Conservation (phyloP, 2,797 vertebrate species). For the Cynopterus sphinx region DNA sequence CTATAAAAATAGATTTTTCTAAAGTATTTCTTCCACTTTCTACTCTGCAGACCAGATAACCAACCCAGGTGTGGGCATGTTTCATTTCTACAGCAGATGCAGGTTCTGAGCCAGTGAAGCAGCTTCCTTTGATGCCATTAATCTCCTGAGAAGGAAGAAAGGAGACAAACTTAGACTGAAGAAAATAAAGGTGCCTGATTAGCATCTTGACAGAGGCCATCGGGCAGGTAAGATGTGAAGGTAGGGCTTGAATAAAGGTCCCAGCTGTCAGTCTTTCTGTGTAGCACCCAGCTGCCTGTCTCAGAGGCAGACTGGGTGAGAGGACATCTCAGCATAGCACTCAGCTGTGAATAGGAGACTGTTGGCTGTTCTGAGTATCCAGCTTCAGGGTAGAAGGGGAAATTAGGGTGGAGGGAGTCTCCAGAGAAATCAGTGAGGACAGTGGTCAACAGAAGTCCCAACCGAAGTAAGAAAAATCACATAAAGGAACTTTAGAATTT, state of each 20-base stretch:
- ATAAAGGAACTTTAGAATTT: slow-evolving; percentile 53
- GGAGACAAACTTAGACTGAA: background rate
- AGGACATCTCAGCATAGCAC: background rate
- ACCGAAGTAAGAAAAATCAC: background rate
- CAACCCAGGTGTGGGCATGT: background rate
- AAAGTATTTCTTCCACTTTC: background rate
- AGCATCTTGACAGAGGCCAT: background rate
- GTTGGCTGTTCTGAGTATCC: background rate
- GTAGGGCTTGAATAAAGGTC: background rate
- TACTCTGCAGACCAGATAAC: background rate
- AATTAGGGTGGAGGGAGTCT: background rate
- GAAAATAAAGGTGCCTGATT: background rate
- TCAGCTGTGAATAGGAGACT: background rate
- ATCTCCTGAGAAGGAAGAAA: background rate
- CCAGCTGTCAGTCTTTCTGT: background rate
- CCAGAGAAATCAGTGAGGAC: background rate
- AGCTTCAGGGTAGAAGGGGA: background rate
- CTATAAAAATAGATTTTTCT: slow-evolving; percentile 31
- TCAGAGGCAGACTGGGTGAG: background rate
- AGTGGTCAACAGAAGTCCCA: background rate
- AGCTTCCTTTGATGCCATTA: background rate
- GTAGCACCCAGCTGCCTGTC: accelerated
- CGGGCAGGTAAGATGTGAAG: background rate
- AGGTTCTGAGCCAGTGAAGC: background rate
- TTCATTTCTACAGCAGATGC: background rate